These are phyloP conservation scores for Caretta caretta DNA, from an alignment of 2,113 vertebrate species.

Conservation along the genomic window DNA sequence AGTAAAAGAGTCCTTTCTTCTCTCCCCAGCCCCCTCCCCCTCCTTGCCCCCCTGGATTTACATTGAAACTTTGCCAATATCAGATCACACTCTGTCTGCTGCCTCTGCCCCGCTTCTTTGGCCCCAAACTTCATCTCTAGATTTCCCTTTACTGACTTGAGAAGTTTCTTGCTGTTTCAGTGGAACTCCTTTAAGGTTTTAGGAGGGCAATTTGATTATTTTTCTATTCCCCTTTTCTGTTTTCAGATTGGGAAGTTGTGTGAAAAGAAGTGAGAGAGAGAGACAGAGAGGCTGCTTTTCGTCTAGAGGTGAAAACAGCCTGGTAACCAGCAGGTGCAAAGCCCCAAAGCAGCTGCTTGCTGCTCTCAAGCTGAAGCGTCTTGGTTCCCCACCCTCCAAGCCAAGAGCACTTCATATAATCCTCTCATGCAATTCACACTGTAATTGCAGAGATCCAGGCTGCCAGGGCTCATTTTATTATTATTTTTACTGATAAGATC, in stretches of 20 bases:
- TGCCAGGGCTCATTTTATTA: conserved; percentile 80
- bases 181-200: conserved; percentile 57
- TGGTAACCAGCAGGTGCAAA: conserved; percentile 89
- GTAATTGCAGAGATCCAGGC: conserved; percentile 88
- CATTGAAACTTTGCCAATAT: conserved; percentile 87
- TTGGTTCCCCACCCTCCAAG: conserved; percentile 80
- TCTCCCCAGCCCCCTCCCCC: conserved; percentile 77
- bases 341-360: conserved; percentile 87
- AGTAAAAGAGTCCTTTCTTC: conserved; percentile 86
- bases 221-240: conserved; percentile 22
- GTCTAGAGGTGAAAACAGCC: conserved; percentile 85
- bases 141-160: conserved; percentile 51
- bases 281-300: conserved; percentile 78
- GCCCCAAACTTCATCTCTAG: conserved; percentile 58
- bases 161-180: conserved; percentile 36
- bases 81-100: conserved; percentile 81
- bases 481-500: conserved; percentile 81
- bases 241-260: conserved; percentile 53
- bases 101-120: conserved; percentile 73
- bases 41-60: conserved; percentile 80
- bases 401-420: conserved; percentile 91
- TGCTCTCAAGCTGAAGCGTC: conserved; percentile 81
- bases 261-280: conserved; percentile 70
- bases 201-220: conserved; percentile 30
- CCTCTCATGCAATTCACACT: conserved; percentile 91